Conservation (phyloP, 92 coral and sea anemone species). For the Pocillopora grandis region DNA sequence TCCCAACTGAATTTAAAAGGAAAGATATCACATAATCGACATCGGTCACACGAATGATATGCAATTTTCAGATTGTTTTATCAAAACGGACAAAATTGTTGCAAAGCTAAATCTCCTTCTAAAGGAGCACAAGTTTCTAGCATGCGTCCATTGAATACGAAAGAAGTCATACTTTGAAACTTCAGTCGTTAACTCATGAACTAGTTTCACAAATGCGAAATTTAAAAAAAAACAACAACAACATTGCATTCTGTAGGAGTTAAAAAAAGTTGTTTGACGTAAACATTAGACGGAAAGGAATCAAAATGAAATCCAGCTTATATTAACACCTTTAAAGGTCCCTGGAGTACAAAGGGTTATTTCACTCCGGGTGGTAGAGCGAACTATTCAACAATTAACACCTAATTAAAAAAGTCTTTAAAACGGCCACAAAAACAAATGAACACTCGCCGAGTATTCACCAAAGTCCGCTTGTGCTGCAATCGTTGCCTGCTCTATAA, state of each 20-base stretch:
- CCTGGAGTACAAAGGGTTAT: background rate
- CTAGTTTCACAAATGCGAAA: too few species aligned
- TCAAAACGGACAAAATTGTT: background rate
- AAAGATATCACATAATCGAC: too few species aligned
- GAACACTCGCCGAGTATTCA: background rate
- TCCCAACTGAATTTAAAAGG: too few species aligned
- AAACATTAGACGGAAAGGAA: background rate
- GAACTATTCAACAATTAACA: slow-evolving; percentile 9
- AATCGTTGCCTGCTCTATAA: background rate
- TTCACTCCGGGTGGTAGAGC: slow-evolving; percentile 2
- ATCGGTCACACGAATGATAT: too few species aligned
- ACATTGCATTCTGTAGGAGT: background rate
- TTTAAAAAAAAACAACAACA: background rate
- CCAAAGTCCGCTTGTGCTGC: background rate
- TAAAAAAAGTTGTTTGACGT: background rate
- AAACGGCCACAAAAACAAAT: background rate
- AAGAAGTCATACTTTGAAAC: too few species aligned
- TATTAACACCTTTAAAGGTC: background rate
- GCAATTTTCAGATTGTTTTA: too few species aligned
- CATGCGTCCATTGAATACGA: background rate
- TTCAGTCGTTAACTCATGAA: too few species aligned
- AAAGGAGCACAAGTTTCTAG: background rate
- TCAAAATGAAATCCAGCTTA: background rate
- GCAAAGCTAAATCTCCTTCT: background rate
- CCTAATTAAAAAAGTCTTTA: slow-evolving; percentile 1